Evolutionary conservation across 2,888 invertebrate genomes (phyloP).

Genomic region (Iselma pallidipennis): DNA sequence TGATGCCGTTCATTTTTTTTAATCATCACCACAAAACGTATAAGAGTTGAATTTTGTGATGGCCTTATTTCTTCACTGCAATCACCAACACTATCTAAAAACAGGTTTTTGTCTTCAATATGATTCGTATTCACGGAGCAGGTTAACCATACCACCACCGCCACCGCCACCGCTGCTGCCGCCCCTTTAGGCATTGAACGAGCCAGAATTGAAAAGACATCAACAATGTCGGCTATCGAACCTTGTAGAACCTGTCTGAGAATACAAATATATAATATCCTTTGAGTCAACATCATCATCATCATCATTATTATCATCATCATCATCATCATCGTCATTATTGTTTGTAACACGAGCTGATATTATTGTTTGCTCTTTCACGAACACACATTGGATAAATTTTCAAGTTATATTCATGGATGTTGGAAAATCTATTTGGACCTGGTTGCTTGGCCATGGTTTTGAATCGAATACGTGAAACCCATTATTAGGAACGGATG

Average conservation of each 20-base stretch:
- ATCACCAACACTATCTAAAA: not conserved
- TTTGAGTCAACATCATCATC: slow-evolving; percentile 9
- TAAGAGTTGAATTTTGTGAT: too few relatives aligned
- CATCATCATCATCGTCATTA: slow-evolving; percentile 3
- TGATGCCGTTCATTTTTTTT: too few relatives aligned
- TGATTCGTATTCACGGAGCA: not conserved
- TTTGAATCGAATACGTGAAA: not conserved
- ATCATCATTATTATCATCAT: not conserved
- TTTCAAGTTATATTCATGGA: slow-evolving; percentile 3
- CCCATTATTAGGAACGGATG: slow-evolving; percentile 14
- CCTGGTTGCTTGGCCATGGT: not conserved
- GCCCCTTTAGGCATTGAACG: not conserved
- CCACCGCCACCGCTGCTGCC: not conserved
- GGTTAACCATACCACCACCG: slow-evolving; percentile 3
- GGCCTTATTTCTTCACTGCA: not conserved
- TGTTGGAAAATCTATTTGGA: slow-evolving; percentile 3
- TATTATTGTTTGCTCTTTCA: slow-evolving; percentile 16
- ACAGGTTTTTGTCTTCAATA: not conserved
- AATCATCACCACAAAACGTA: too few relatives aligned
- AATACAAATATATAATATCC: slow-evolving; percentile 9
- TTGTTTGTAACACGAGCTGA: not conserved
- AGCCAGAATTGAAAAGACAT: not conserved
- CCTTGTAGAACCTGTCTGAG: slow-evolving; percentile 19
- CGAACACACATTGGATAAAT: slow-evolving; percentile 7
- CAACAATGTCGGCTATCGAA: slow-evolving; percentile 17